Conservation (phyloP, 30 jellyfish, hydroid and myxozoan species). For the Sanderia malayensis region DNA sequence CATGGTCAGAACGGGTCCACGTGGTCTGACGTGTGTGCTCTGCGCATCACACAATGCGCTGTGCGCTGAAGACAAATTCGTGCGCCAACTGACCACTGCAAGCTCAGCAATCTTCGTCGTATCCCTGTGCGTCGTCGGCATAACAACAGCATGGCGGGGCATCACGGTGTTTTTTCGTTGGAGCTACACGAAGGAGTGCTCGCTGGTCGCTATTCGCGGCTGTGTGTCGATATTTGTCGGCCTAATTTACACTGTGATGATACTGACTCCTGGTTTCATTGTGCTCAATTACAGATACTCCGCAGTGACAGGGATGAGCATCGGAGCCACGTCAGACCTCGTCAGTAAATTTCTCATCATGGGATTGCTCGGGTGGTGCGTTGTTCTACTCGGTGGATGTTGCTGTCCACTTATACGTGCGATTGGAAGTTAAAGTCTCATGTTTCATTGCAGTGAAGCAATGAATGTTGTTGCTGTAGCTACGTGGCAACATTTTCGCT, state of each 20-base stretch:
- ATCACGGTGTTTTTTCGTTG: slow-evolving; percentile 40
- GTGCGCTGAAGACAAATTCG: slow-evolving; percentile 26
- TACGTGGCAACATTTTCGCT: no score
- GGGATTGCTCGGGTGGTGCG: slow-evolving; percentile 40
- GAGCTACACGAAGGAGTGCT: slow-evolving; percentile 63
- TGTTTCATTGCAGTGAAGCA: no score
- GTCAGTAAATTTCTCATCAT: slow-evolving; percentile 34
- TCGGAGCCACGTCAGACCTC: slow-evolving; percentile 5
- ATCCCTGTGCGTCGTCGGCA: slow-evolving; percentile 24
- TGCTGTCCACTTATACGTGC: slow-evolving; percentile 62
- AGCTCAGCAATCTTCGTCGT: slow-evolving; percentile 3
- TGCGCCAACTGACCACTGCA: background rate
- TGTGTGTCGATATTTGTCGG: slow-evolving; percentile 60
- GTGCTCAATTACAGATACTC: slow-evolving; percentile 23
- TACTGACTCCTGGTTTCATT: slow-evolving; percentile 43
- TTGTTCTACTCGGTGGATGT: slow-evolving; percentile 13
- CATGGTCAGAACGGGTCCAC: slow-evolving; percentile 30
- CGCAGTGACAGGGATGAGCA: slow-evolving; percentile 7
- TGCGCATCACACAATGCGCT: slow-evolving; percentile 20
- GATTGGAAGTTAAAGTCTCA: background rate
- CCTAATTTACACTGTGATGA: slow-evolving; percentile 22
- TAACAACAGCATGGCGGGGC: slow-evolving; percentile 57
- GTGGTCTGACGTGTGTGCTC: slow-evolving; percentile 44
- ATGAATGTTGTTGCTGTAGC: no score
- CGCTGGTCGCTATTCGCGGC: slow-evolving; percentile 45